Evolutionary conservation across 2,888 invertebrate genomes (phyloP).

Genomic region (Stenichneumon culpator): DNA sequence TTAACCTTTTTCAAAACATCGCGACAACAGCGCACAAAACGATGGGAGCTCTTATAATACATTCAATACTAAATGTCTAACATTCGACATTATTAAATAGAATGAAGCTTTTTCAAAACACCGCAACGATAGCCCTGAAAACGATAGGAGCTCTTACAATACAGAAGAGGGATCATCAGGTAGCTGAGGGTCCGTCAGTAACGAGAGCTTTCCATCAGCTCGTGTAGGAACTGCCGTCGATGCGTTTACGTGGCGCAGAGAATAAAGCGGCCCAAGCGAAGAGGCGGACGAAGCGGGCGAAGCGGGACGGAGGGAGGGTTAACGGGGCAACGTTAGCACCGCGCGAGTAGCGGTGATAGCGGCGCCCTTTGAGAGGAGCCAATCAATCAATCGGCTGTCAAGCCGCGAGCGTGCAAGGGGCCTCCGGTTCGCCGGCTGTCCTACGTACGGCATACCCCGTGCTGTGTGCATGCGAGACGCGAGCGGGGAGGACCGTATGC

Average conservation of each 20-base stretch:
- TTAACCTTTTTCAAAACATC: background rate
- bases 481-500: slow-evolving; percentile 30
- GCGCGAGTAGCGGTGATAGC: slow-evolving; percentile 75
- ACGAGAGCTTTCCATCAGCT: slow-evolving; percentile 27
- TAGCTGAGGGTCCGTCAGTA: slow-evolving; percentile 39
- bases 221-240: background rate
- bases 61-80: no score
- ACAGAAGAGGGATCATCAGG: slow-evolving; percentile 14
- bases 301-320: slow-evolving; percentile 41
- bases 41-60: background rate
- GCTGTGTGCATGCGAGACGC: slow-evolving; percentile 18
- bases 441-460: slow-evolving; percentile 18
- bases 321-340: slow-evolving; percentile 68
- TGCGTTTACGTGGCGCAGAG: slow-evolving; percentile 2
- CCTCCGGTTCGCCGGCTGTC: slow-evolving; percentile 49
- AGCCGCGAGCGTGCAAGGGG: slow-evolving; percentile 56
- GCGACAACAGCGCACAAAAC: background rate
- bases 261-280: background rate
- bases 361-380: slow-evolving; percentile 76
- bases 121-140: background rate
- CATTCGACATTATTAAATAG: background rate
- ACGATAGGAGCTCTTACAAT: background rate
- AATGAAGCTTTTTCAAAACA: background rate
- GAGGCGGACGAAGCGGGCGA: slow-evolving; percentile 8
- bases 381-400: slow-evolving; percentile 79